Conservation (phyloP, 1,140 invertebrate species). For the Zaprionus africanus region DNA sequence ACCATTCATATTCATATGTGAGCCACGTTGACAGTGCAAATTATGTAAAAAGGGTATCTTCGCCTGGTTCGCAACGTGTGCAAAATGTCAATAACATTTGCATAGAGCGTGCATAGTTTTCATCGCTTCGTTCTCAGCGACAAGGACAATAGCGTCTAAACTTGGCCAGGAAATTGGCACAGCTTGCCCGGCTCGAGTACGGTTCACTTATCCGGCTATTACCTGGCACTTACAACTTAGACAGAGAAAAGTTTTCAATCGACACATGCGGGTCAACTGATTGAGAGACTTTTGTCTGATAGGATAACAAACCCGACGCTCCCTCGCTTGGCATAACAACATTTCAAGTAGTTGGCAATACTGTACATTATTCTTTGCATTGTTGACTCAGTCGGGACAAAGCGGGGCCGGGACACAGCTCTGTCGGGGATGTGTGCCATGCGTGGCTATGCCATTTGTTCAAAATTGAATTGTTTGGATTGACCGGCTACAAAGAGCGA, state of each 20-base stretch:
- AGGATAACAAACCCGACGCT: conserved; percentile 22
- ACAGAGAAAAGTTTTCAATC: conserved; percentile 5
- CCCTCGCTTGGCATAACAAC: conserved; percentile 26
- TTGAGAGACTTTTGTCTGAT: conserved; percentile 25
- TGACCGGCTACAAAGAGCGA: background rate
- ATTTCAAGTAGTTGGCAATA: conserved; percentile 14
- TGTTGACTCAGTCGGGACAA: background rate
- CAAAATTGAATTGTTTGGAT: conserved; percentile 23
- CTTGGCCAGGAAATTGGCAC: conserved; percentile 34
- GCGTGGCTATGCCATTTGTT: conserved; percentile 20
- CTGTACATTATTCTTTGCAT: background rate
- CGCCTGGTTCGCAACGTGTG: conserved; percentile 11
- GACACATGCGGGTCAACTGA: conserved; percentile 22
- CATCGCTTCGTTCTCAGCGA: conserved; percentile 2
- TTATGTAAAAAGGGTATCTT: conserved; percentile 38
- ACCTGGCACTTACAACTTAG: conserved; percentile 27
- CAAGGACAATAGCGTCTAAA: conserved; percentile 25
- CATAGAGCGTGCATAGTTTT: conserved; percentile 30
- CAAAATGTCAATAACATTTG: conserved; percentile 46
- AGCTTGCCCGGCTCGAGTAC: conserved; percentile 14
- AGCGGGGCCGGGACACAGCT: background rate
- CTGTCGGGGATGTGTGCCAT: background rate
- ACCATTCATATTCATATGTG: conserved; percentile 8
- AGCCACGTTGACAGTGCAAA: conserved; percentile 20
- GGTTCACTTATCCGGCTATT: conserved; percentile 35